phyloP scores from a whole-genome alignment of 2,113 vertebrate species.

The Calypte anna region DNA sequence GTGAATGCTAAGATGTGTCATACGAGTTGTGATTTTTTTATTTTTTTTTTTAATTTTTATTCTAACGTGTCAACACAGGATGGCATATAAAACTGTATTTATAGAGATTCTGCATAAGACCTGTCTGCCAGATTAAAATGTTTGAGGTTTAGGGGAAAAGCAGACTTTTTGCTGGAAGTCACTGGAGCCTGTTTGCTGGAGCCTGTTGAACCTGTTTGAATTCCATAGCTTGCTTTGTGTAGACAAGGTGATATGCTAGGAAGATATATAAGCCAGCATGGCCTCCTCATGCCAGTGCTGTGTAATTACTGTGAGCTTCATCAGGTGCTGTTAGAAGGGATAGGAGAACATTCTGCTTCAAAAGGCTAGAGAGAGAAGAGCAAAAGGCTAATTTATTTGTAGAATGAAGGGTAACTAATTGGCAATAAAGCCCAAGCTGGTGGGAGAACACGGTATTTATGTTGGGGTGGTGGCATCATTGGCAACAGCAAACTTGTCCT shows the following conservation, averaged over 20 bases:
- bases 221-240: background rate
- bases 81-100: background rate
- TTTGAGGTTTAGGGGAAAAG: background rate
- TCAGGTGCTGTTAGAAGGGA: background rate
- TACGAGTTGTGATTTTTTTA: background rate
- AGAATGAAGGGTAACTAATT: background rate
- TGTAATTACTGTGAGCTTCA: background rate
- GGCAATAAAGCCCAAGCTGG: background rate
- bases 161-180: background rate
- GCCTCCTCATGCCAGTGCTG: background rate
- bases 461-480: fast-evolving
- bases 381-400: background rate
- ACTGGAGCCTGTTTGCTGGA: background rate
- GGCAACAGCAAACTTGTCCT: background rate
- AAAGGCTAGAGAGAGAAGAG: background rate
- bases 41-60: background rate
- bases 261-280: background rate
- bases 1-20: background rate
- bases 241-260: background rate
- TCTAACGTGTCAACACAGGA: background rate
- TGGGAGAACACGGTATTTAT: background rate
- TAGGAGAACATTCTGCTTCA: background rate
- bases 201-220: background rate
- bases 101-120: background rate
- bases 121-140: background rate